Evolutionary conservation across 2,888 invertebrate genomes (phyloP), one percentile per base, ranked within the genome.

Genomic region (Lingula anatina): DNA sequence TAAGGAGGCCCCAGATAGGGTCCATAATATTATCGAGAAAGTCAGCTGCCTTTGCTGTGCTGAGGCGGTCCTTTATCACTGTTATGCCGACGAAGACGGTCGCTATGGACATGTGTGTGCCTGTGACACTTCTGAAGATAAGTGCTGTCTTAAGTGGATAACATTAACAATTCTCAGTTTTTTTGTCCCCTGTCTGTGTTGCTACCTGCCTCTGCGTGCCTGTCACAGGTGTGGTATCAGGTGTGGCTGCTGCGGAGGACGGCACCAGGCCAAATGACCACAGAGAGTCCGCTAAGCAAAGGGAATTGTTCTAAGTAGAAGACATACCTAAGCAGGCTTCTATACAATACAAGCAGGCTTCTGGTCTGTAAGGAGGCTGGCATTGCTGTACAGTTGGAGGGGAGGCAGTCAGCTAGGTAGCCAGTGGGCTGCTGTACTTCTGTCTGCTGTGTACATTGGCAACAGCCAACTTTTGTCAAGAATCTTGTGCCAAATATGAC

Each of bases 111-210:
- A 86, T 70, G 91, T 92, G 7, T 94, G 92, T 81, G 85, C 87
- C 56, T 90, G 90, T 78, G 82, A 79, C 24, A 78, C 82, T 27
- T 80, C 62, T n/a, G 77, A 75, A 50, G 61, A 66, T 49, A 63
- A 66, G 46, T 71, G 72, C 57, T 68, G 70, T 51, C 87, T 87
- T 65, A 84, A 90, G 80, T 94, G 94, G 93, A 76, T 89, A 59
- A 89, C 90, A 50, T 79, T 95, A 61, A 85, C 90, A 26, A 81
- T 94, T 54, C 83, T 95, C 47, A 89, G 90, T 52, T 78, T 93
- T 58, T 80, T 94, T 64, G 88, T 94, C 69, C 95, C 95, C 61
- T 95, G 95, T 79, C 82, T 96, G 66, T 95, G 94, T 84, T 89
- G 91, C 79, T 95, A 95, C 81, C 85, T 88, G 66, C 91, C 92